A percentile compares a stretch with the other conserved stretches of the same genome.
Conservation (phyloP, 2,888 invertebrate species). For the Drosophila incognita region DNA sequence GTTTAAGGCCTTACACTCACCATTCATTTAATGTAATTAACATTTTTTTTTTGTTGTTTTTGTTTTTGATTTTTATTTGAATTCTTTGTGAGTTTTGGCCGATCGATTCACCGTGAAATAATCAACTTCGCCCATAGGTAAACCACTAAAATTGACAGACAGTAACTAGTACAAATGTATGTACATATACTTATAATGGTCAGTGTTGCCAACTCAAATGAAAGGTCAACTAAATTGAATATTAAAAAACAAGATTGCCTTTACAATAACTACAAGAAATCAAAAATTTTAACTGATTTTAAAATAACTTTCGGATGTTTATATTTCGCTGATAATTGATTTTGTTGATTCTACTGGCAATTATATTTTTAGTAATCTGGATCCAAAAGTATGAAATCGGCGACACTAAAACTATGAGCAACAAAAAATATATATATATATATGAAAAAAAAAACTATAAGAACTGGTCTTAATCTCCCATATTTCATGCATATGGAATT, state of each 20-base stretch:
- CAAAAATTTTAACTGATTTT: slow-evolving; percentile 51
- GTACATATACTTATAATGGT: slow-evolving; percentile 52
- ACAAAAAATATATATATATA: slow-evolving; percentile 8
- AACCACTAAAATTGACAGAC: slow-evolving; percentile 23
- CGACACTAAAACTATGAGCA: slow-evolving; percentile 42
- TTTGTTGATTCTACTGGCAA: slow-evolving; percentile 40
- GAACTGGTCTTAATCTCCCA: slow-evolving; percentile 52
- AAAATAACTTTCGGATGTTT: slow-evolving; percentile 40
- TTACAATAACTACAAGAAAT: slow-evolving; percentile 37
- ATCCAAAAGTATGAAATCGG: slow-evolving; percentile 24
- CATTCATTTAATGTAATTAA: slow-evolving; percentile 1
- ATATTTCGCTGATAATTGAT: slow-evolving; percentile 34
- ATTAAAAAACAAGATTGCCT: slow-evolving; percentile 49
- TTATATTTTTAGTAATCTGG: slow-evolving; percentile 29
- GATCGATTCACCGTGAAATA: slow-evolving; percentile 21
- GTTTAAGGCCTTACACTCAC: slow-evolving; percentile 17
- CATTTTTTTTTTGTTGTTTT: neutral
- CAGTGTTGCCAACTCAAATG: slow-evolving; percentile 38
- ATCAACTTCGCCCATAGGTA: slow-evolving; percentile 18
- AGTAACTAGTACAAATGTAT: slow-evolving; percentile 48
- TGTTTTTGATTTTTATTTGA: neutral
- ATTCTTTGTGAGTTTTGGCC: slow-evolving; percentile 25
- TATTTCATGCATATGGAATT: slow-evolving; percentile 42
- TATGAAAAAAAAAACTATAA: slow-evolving; percentile 8
- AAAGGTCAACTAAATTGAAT: slow-evolving; percentile 24